phyloP scores from a whole-genome alignment of 2,888 invertebrate species.

The Tuberolachnus salignus region DNA sequence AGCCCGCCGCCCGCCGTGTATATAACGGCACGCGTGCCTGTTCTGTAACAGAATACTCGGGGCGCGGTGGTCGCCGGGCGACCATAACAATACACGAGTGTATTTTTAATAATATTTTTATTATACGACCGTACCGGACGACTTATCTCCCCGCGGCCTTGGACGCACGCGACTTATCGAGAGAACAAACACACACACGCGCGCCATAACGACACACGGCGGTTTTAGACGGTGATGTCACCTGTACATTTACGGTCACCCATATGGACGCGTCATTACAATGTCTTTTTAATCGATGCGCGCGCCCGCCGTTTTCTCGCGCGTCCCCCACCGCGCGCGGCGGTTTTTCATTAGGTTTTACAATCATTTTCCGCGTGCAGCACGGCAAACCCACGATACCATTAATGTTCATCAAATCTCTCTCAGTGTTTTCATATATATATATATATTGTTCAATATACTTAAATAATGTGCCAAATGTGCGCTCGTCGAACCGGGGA shows the following conservation, averaged over 20 bases:
- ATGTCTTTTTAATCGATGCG: not conserved
- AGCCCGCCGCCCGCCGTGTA: too few relatives aligned
- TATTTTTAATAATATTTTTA: not conserved
- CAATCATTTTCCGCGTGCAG: too few relatives aligned
- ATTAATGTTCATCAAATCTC: too few relatives aligned
- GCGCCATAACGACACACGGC: constrained; percentile 5
- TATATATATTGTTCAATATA: too few relatives aligned
- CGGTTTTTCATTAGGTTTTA: too few relatives aligned
- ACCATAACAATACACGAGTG: not conserved
- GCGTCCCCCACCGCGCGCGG: too few relatives aligned
- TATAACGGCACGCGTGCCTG: too few relatives aligned
- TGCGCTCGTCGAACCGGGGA: too few relatives aligned
- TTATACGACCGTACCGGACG: not conserved
- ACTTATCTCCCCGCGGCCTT: constrained; percentile 17
- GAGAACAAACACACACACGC: not conserved
- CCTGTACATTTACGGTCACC: not conserved
- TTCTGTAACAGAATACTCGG: not conserved
- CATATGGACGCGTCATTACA: not conserved
- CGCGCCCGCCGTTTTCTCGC: too few relatives aligned
- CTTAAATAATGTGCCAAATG: too few relatives aligned
- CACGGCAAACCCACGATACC: too few relatives aligned
- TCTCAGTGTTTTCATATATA: too few relatives aligned
- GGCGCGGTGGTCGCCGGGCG: not conserved
- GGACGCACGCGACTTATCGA: constrained; percentile 9
- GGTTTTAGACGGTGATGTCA: constrained; percentile 29